A percentile compares a stretch with the other conserved stretches of the same genome.
Evolutionary conservation across 1,140 invertebrate species (phyloP).

Genomic region (Heliconius himera): DNA sequence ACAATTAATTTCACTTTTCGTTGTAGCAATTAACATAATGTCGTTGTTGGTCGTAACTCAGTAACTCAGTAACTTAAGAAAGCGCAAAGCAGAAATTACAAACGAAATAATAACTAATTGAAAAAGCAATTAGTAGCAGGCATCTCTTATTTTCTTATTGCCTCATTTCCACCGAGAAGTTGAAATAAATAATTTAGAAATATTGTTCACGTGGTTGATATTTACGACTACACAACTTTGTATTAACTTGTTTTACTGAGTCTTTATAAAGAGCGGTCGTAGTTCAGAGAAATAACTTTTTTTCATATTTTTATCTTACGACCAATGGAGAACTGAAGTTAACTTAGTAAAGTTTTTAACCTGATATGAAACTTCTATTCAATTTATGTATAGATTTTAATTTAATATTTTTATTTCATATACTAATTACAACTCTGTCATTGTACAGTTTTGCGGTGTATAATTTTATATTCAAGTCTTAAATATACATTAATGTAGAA

Average conservation of each 20-base stretch:
- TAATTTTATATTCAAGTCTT: no score
- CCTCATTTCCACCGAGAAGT: neutral
- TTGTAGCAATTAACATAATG: neutral
- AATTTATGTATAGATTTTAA: no score
- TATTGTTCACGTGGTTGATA: neutral
- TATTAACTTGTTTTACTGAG: neutral
- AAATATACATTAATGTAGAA: no score
- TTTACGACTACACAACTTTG: neutral
- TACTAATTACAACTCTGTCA: no score
- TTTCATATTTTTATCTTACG: neutral
- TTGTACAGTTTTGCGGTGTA: no score
- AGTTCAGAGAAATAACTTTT: neutral
- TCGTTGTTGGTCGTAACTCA: no score
- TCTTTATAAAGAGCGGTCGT: neutral
- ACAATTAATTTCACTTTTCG: neutral
- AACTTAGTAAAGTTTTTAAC: neutral
- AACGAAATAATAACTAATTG: slow-evolving; percentile 2
- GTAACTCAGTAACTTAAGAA: neutral
- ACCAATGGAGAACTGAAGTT: neutral
- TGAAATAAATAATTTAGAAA: slow-evolving; percentile 2
- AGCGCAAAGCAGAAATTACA: neutral
- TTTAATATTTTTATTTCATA: no score
- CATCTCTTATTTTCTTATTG: neutral
- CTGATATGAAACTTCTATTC: neutral
- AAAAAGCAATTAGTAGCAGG: neutral